Evolutionary conservation across 2,888 invertebrate genomes (phyloP), one percentile per base, ranked within the genome.

Genomic region (Elegia similella): DNA sequence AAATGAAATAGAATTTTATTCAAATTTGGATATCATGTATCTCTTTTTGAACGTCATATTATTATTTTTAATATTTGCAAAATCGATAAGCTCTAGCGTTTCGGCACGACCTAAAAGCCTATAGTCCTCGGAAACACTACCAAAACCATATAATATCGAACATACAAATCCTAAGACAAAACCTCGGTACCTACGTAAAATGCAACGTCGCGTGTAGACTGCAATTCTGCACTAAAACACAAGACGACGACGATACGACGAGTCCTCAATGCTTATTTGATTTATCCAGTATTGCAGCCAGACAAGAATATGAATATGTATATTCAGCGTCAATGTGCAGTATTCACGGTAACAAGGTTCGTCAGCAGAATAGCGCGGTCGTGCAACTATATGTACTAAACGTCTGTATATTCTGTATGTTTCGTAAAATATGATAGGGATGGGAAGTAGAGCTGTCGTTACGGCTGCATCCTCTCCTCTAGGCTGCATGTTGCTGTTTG

Each of bases 281-380:
- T 72, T 68, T 73, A 67, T 69, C 66, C 62, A 65, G 62, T 62
- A 59, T 61, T 61, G 66, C 65, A 64, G 63, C 61, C 62, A 62
- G 69, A 69, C 70, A 81, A 82, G 80, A 86, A 80, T 78, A 80
- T 63, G 78, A 80, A 73, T 81, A 88, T 87, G 88, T 86, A 87
- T 88, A 88, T 89, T 86, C 87, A 86, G 75, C 72, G 75, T 73
- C 79, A 76, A 68, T 70, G 66, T 81, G 82, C 79, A 79, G 81
- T 77, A 81, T 81, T 78, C 73, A 75, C 72, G 82, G 82, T 89
- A 90, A 90, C 88, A 88, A 87, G 88, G 80, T 84, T 88, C 87
- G 89, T 89, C 90, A 90, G 90, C 87, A 77, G 71, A 87, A 83
- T 71, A 29, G 70, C 66, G 71, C 66, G 65, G 66, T 63, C 64